phyloP scores from a whole-genome alignment of 2,888 invertebrate species.

The Cyclophora albipunctata region DNA sequence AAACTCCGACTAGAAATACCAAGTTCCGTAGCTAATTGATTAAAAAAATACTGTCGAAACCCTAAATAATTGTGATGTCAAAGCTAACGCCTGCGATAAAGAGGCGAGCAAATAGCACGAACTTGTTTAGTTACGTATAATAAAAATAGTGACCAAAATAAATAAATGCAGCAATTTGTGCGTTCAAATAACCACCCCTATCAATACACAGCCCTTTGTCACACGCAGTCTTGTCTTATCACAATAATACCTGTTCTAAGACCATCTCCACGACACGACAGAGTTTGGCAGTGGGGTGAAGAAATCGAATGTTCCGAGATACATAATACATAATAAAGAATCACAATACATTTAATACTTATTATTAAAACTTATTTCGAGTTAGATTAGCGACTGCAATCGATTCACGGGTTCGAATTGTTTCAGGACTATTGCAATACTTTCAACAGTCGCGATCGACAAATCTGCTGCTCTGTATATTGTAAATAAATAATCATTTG shows the following conservation, averaged over 20 bases:
- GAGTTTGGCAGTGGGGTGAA: conserved; percentile 58
- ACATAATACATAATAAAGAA: conserved; percentile 53
- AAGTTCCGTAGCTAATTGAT: no score
- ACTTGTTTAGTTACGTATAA: no score
- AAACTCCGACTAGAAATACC: conserved; percentile 21
- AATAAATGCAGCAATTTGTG: conserved; percentile 20
- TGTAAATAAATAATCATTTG: no score
- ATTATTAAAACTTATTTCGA: conserved; percentile 56
- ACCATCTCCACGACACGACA: conserved; percentile 41
- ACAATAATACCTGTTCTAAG: conserved; percentile 38
- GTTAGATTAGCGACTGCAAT: conserved; percentile 37
- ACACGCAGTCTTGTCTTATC: conserved; percentile 49
- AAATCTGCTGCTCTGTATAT: no score
- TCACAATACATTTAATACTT: conserved; percentile 73
- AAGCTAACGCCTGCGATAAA: no score
- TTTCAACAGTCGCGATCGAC: neutral
- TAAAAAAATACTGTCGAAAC: no score
- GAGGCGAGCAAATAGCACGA: conserved; percentile 7
- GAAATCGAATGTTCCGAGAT: conserved; percentile 33
- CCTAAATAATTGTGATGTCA: no score
- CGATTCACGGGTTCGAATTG: conserved; percentile 29
- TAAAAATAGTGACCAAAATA: conserved; percentile 11
- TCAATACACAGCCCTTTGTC: conserved; percentile 3
- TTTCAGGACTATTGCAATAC: neutral
- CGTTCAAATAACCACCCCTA: conserved; percentile 18